These are phyloP conservation scores for Capromys pilorides DNA, from an alignment of 2,797 vertebrate genomes.

Conservation along the genomic window DNA sequence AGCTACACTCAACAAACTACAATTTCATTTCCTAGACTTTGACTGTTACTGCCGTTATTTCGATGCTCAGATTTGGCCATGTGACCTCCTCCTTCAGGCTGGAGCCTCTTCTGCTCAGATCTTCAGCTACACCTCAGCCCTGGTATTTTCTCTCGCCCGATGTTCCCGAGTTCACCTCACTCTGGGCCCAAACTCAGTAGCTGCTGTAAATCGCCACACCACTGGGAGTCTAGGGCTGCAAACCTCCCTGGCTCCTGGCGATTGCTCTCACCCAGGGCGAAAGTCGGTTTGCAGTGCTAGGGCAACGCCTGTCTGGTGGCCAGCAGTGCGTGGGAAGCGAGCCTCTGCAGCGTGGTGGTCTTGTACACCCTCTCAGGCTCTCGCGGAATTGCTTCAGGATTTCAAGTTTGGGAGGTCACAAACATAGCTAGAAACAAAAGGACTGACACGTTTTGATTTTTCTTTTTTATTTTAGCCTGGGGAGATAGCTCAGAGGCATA, in stretches of 20 bases:
- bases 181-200: no score
- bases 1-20: background rate
- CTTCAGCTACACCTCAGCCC: background rate
- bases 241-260: background rate
- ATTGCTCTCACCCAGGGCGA: background rate
- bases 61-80: no score
- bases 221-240: background rate
- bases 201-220: no score
- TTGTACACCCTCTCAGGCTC: background rate
- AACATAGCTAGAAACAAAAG: background rate
- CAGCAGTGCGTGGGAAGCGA: background rate
- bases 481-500: no score
- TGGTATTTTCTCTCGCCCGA: background rate
- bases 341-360: background rate
- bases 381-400: background rate
- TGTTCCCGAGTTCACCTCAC: no score
- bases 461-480: background rate
- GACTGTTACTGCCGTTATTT: no score
- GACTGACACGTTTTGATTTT: background rate
- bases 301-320: background rate
- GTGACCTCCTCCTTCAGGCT: background rate
- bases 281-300: background rate
- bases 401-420: background rate
- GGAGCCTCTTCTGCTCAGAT: rapidly evolving
- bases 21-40: background rate